Evolutionary conservation across 2,888 invertebrate genomes (phyloP), one percentile per base, ranked within the genome.

Genomic region (Flexamia atlantica): DNA sequence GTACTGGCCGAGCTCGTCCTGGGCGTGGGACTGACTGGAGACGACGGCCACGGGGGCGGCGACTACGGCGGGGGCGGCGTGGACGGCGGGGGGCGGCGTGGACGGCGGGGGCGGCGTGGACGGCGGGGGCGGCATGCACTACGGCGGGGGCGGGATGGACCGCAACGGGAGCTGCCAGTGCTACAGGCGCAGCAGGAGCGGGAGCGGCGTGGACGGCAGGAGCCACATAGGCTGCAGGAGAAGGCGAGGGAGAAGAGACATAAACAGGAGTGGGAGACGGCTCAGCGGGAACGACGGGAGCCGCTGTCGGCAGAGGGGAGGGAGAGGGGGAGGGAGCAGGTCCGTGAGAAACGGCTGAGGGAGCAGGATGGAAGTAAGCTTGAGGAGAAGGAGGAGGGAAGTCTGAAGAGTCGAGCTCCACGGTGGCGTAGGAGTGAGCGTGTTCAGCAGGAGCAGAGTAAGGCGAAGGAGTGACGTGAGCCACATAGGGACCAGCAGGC

Each of bases 1-100:
- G 87, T 91, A 91, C 84, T 90, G 91, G 4, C 91, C 90, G 28
- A 89, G 86, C 84, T 90, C 90, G 87, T 91, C 91, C 86, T 90
- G 90, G 28, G 87, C 74, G 85, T 88, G 87, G 85, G 87, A 86
- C 84, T 87, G 85, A 84, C 81, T 81, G 70, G 82, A 57, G 90
- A 92, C 86, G 23, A 76, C 76, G 42, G 76, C 76, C 17, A 76
- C 76, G 42, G 76, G 76, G 84, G 91, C 91, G 83, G 68, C 70
- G 0, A 70, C 32, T 0, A 89, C 87, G 81, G 88, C 89, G 72
- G 89, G 28, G 57, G 40, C 30, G 25, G 85, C 84, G 14, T n/a
- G n/a, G n/a, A n/a, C n/a, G n/a, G n/a, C n/a, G n/a, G n/a, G n/a
- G n/a, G n/a, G n/a, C n/a, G n/a, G n/a, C n/a, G n/a, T n/a, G n/a